Evolutionary conservation across 2,888 invertebrate genomes (phyloP).

Genomic region (Calameuta pallipes): DNA sequence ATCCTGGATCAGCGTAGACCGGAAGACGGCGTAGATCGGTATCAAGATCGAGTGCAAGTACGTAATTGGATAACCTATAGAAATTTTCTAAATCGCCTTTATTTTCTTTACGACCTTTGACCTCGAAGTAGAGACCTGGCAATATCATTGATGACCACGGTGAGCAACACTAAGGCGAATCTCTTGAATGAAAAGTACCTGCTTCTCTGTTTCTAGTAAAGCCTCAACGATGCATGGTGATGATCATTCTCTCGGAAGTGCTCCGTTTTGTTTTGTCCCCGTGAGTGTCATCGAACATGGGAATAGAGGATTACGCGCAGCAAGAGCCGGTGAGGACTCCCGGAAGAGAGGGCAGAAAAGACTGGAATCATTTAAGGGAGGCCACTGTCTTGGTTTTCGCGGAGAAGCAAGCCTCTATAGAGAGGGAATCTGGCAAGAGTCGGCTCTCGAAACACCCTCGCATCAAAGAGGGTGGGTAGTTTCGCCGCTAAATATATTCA

Average conservation of each 20-base stretch:
- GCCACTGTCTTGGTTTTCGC: neutral
- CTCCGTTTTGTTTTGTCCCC: neutral
- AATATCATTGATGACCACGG: neutral
- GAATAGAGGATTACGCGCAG: neutral
- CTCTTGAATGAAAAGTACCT: neutral
- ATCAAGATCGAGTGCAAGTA: neutral
- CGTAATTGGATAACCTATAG: neutral
- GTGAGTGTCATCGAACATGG: neutral
- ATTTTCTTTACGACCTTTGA: neutral
- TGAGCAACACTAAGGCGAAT: neutral
- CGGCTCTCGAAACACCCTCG: slow-evolving; percentile 35
- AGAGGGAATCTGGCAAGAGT: slow-evolving; percentile 13
- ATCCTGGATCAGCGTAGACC: neutral
- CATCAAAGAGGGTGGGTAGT: slow-evolving; percentile 44
- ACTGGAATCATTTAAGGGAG: neutral
- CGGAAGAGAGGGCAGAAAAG: neutral
- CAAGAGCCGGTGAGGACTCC: neutral
- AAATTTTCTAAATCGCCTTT: neutral
- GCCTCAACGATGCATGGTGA: neutral
- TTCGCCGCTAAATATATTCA: slow-evolving; percentile 43
- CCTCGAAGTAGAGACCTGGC: neutral
- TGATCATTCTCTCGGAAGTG: neutral
- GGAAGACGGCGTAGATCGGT: neutral
- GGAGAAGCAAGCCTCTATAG: neutral
- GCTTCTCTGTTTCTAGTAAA: neutral